Percentiles rank a stretch among this genome's conserved stretches.
Evolutionary conservation across 2,888 invertebrate species (phyloP).

Genomic region (Rhagonycha fulva): DNA sequence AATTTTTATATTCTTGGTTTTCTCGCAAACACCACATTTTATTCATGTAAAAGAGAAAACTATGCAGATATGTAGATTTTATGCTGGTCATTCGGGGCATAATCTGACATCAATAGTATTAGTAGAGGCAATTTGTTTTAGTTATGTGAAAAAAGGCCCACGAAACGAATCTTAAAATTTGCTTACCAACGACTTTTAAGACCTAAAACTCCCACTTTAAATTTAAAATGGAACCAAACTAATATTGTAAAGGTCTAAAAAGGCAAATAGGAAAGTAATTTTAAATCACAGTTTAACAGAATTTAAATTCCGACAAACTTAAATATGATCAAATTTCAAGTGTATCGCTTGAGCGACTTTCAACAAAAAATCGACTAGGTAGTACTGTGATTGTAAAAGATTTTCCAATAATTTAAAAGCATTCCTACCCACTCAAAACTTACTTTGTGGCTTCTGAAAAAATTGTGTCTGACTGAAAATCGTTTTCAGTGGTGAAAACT

Average conservation of each 20-base stretch:
- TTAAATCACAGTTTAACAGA: not conserved
- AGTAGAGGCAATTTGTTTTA: not conserved
- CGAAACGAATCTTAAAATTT: not conserved
- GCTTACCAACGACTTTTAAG: not conserved
- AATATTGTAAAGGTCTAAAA: not conserved
- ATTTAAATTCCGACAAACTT: too few species aligned
- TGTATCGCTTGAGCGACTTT: too few species aligned
- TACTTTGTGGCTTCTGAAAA: not conserved
- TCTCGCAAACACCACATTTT: constrained; percentile 18
- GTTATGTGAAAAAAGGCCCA: not conserved
- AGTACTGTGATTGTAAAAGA: too few species aligned
- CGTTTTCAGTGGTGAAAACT: not conserved
- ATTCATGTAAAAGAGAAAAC: constrained; percentile 16
- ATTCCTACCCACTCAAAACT: not conserved
- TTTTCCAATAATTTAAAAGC: too few species aligned
- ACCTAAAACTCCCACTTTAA: not conserved
- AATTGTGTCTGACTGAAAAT: not conserved
- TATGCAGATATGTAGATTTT: constrained; percentile 16
- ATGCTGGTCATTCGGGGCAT: constrained; percentile 10
- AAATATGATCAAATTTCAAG: too few species aligned
- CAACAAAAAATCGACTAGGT: too few species aligned
- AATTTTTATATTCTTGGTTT: constrained; percentile 9
- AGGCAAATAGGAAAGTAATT: not conserved
- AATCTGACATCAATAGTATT: constrained; percentile 18
- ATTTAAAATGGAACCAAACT: not conserved